Conservation (phyloP, 92 coral and sea anemone species). For the Phenganax subtilis region DNA sequence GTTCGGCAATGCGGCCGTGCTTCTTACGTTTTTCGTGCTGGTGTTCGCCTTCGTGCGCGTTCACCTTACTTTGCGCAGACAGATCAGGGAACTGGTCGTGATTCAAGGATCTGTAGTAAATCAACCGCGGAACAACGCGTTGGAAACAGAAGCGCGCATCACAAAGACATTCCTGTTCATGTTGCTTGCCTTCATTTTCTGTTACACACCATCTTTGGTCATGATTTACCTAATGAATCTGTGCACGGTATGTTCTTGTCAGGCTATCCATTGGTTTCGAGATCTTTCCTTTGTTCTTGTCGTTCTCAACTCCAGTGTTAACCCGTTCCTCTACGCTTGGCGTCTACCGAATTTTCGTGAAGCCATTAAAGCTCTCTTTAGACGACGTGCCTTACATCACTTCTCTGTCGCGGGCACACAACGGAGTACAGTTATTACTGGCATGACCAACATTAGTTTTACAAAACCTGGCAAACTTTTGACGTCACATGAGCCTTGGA, state of each 20-base stretch:
- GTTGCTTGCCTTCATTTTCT: conserved; percentile 64
- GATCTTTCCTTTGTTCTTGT: conserved; percentile 76
- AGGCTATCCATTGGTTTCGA: conserved; percentile 79
- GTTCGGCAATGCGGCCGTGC: conserved; percentile 72
- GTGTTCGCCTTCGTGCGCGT: conserved; percentile 80
- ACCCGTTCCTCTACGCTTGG: conserved; percentile 79
- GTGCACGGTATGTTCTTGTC: conserved; percentile 75
- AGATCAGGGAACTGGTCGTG: conserved; percentile 47
- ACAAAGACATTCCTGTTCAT: conserved; percentile 74
- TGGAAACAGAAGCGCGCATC: conserved; percentile 61
- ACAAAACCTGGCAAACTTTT: not conserved
- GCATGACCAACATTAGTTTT: not conserved
- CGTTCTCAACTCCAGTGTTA: conserved; percentile 67
- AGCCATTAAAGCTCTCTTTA: conserved; percentile 39
- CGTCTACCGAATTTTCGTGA: conserved; percentile 66
- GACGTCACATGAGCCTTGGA: not conserved
- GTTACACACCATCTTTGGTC: conserved; percentile 74
- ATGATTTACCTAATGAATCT: conserved; percentile 91
- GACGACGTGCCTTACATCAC: conserved; percentile 1
- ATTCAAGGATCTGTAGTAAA: conserved; percentile 56
- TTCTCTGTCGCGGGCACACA: not conserved
- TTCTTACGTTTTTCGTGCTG: conserved; percentile 72
- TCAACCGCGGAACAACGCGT: conserved; percentile 62
- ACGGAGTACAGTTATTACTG: not conserved
- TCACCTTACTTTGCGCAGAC: conserved; percentile 61